Percentiles rank a stretch among this genome's conserved stretches.
phyloP scores from a whole-genome alignment of 2,797 vertebrate species.

The Eptatretus atami region DNA sequence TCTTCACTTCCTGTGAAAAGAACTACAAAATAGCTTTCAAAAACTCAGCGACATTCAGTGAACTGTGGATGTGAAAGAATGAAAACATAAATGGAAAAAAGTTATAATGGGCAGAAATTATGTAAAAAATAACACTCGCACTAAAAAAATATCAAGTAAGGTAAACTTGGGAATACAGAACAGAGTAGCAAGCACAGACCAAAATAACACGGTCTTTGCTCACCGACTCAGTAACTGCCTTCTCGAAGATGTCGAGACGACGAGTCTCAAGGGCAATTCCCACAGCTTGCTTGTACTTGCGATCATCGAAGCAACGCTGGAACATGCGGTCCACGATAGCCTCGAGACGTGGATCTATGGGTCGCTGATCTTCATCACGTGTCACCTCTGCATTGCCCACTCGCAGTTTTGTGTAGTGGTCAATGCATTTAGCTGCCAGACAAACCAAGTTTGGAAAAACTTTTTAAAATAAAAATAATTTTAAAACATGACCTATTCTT shows the following conservation, averaged over 20 bases:
- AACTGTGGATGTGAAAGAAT: too few species aligned
- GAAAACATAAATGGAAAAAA: not conserved
- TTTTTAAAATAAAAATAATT: not conserved
- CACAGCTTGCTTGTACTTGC: conserved; percentile 92
- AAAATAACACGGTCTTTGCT: conserved; percentile 9
- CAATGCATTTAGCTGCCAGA: conserved; percentile 65
- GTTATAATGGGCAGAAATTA: not conserved
- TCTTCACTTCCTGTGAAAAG: too few species aligned
- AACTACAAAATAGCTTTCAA: too few species aligned
- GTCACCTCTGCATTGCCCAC: conserved; percentile 67
- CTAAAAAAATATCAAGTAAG: not conserved
- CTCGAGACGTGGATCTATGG: conserved; percentile 61
- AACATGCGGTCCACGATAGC: conserved; percentile 99
- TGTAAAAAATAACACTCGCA: not conserved
- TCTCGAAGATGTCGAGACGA: conserved; percentile 75
- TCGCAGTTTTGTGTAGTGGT: conserved; percentile 87
- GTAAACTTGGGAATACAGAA: too few species aligned
- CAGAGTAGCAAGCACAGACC: not conserved
- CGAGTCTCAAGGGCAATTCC: conserved; percentile 81
- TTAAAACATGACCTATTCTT: too few species aligned
- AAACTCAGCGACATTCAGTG: too few species aligned
- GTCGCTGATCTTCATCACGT: conserved; percentile 57
- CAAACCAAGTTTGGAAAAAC: not conserved
- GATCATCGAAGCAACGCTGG: conserved; percentile 66
- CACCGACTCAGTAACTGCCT: conserved; percentile 76